Evolutionary conservation across 1,140 invertebrate genomes (phyloP), one percentile per base, ranked within the genome.

Genomic region (Conus betulinus): DNA sequence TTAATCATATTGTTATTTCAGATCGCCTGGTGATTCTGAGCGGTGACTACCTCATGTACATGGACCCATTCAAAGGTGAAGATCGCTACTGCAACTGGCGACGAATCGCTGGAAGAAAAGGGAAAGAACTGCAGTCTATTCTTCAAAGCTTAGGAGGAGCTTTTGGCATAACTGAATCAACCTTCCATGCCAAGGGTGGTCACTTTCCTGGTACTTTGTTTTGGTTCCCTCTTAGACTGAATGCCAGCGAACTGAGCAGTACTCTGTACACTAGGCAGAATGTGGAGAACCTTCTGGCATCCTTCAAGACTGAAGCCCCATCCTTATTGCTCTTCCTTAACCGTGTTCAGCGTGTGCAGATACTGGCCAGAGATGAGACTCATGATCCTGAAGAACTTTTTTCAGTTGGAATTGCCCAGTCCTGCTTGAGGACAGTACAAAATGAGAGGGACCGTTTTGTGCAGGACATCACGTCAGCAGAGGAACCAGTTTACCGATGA

Each of bases 21-120:
- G 94, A 94, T 91, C 88, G 93, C 53, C 93, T 93, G 51, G 89
- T 91, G 78, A 91, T 94, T 7, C 63, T 94, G 5, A 93, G 92
- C 90, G 94, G 94, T 23, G 88, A 91, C 23, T 90, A 88, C 23
- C 55, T 93, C 15, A 89, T 90, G 20, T 88, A 93, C n/a, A 89
- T 94, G 60, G 92, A 94, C 84, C 93, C 93, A 0, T 87, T 87
- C 85, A 87, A 87, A 39, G 85, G 85, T 17, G 71, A 53, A 57
- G 52, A 78, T 74, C 71, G 85, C 51, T 87, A 78, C 74, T 79
- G 85, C 74, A 57, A 23, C 51, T 17, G 52, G 39, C 67, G 53
- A 55, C 85, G 85, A 52, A 7, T 79, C 8, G 91, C 93, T 57
- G 85, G 91, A 51, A 89, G 87, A 83, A 78, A 88, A 71, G 89